Percentiles rank a stretch among this genome's conserved stretches.
Conservation (phyloP, 2,113 vertebrate genomes). For the Lynx canadensis region DNA sequence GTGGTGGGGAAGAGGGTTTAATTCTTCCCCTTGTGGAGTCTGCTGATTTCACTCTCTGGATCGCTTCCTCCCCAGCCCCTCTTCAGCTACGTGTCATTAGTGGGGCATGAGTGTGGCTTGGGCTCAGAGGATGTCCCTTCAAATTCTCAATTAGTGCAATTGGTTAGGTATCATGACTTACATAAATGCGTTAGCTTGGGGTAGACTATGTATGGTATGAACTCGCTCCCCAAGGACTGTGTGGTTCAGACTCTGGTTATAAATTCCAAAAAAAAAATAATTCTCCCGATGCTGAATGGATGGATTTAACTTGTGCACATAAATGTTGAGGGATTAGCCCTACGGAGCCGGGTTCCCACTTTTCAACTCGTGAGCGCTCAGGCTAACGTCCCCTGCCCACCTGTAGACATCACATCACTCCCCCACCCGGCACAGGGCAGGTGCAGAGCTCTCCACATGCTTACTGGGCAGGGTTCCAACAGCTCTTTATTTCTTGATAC, state of each 20-base stretch:
- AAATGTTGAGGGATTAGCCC: not conserved
- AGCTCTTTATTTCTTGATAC: not conserved
- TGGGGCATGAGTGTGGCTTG: not conserved
- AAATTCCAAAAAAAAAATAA: not conserved
- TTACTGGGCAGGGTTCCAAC: not conserved
- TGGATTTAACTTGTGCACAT: not conserved
- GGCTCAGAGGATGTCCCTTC: not conserved
- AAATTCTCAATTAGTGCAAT: not conserved
- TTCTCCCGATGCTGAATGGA: not conserved
- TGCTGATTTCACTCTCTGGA: not conserved
- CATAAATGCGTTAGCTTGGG: not conserved
- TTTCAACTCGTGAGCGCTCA: not conserved
- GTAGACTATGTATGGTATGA: not conserved
- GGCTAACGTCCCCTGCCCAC: not conserved
- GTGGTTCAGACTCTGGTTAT: not conserved
- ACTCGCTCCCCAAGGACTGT: not conserved
- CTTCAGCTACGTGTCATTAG: not conserved
- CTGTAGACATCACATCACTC: not conserved
- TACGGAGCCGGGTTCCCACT: not conserved
- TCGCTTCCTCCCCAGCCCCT: fast-evolving
- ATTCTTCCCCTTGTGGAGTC: not conserved
- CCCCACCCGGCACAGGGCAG: not conserved
- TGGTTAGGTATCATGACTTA: not conserved
- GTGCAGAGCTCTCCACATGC: not conserved
- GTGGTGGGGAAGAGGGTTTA: not conserved